Evolutionary conservation across 2,113 vertebrate genomes (phyloP).

Genomic region (Seriola rivoliana): DNA sequence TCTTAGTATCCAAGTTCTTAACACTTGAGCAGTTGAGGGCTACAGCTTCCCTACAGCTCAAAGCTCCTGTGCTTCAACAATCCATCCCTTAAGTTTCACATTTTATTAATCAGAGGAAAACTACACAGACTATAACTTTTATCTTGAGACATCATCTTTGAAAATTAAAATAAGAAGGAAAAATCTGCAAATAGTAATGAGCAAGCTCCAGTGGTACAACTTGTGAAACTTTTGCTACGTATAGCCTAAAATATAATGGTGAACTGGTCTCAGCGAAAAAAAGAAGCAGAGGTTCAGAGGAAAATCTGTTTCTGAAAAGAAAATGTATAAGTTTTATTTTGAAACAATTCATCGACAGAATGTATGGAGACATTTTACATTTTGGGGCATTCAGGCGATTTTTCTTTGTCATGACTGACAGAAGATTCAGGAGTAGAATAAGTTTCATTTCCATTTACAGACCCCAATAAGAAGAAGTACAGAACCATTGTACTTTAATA

Average conservation of each 20-base stretch:
- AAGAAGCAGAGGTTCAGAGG: not conserved
- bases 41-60: not conserved
- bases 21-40: not conserved
- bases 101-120: not conserved
- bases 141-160: too few species aligned
- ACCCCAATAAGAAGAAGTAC: conserved; percentile 1
- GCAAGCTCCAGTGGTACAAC: not conserved
- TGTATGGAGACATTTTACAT: not conserved
- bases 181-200: not conserved
- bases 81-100: not conserved
- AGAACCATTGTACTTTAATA: not conserved
- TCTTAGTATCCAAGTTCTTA: not conserved
- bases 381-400: not conserved
- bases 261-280: not conserved
- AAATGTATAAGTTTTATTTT: not conserved
- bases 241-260: not conserved
- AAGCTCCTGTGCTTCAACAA: too few species aligned
- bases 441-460: conserved; percentile 23
- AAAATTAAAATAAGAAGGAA: not conserved
- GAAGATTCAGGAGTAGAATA: not conserved
- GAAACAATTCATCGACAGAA: not conserved
- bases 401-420: not conserved
- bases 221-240: not conserved
- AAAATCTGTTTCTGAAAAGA: not conserved
- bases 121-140: not conserved